Conservation (phyloP, 2,113 vertebrate species). For the Aegithalos caudatus region DNA sequence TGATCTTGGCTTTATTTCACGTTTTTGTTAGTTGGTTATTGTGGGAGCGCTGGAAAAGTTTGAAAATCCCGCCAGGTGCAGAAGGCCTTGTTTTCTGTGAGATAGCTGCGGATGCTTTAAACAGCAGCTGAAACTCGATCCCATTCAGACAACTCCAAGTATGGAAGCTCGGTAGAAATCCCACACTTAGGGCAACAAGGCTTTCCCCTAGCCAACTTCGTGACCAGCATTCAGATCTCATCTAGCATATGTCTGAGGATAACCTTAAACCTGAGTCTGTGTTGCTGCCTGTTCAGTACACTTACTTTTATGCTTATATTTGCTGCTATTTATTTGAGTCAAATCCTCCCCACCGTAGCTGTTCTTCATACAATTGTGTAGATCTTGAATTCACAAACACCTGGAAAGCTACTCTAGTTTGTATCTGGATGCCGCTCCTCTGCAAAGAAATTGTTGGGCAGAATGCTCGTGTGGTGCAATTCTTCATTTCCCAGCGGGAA, state of each 20-base stretch:
- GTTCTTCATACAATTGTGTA: neutral
- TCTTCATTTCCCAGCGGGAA: neutral
- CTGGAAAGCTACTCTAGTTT: neutral
- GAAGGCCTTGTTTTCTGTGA: neutral
- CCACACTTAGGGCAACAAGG: neutral
- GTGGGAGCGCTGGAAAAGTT: neutral
- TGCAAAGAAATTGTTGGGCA: neutral
- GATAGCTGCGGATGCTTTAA: neutral
- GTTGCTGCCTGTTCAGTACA: neutral
- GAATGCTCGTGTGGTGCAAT: fast-evolving
- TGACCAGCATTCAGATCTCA: neutral
- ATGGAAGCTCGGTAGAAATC: neutral
- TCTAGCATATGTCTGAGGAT: neutral
- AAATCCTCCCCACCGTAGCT: neutral
- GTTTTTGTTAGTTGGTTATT: neutral
- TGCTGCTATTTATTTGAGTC: neutral
- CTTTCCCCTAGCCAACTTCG: neutral
- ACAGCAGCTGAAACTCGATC: neutral
- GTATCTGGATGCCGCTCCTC: neutral
- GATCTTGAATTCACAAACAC: neutral
- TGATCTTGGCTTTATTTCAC: neutral
- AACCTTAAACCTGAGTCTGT: neutral
- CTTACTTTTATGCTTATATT: neutral
- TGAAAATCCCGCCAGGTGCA: neutral
- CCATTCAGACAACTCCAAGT: neutral